phyloP scores from a whole-genome alignment of 2,797 vertebrate genomes.

The Hybognathus amarus region DNA sequence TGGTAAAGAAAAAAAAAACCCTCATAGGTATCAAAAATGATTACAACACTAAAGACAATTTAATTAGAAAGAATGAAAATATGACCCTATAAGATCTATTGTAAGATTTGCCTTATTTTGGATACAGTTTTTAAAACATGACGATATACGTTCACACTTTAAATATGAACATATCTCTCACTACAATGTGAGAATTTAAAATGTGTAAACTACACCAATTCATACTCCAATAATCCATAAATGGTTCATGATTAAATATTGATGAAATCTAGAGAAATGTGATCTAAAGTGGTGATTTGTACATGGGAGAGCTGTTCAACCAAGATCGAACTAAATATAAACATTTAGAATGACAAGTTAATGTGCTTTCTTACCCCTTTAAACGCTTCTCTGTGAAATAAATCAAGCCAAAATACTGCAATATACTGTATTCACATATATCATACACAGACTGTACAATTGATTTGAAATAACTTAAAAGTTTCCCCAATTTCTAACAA shows the following conservation, averaged over 20 bases:
- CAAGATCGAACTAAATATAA: background rate
- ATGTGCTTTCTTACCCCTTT: background rate
- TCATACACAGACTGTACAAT: slow-evolving; percentile 76
- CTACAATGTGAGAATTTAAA: background rate
- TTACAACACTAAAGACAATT: background rate
- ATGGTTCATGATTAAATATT: background rate
- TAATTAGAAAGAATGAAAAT: background rate
- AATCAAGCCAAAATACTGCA: slow-evolving; percentile 53
- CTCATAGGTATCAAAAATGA: background rate
- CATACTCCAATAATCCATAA: background rate
- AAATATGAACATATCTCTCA: background rate
- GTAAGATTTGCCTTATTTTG: background rate
- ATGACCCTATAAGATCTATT: background rate
- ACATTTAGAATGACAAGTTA: background rate
- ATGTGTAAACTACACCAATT: background rate
- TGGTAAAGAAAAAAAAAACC: background rate
- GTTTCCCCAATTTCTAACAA: slow-evolving; percentile 38
- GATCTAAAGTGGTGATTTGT: background rate
- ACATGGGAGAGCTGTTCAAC: background rate
- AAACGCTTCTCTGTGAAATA: background rate
- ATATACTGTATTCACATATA: slow-evolving; percentile 76
- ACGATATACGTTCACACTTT: background rate
- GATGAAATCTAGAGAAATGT: background rate
- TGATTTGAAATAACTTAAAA: slow-evolving; percentile 67
- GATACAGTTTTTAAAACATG: background rate